These are phyloP conservation scores for Pao palembangensis DNA, from an alignment of 2,113 vertebrate species.

Conservation along the genomic window DNA sequence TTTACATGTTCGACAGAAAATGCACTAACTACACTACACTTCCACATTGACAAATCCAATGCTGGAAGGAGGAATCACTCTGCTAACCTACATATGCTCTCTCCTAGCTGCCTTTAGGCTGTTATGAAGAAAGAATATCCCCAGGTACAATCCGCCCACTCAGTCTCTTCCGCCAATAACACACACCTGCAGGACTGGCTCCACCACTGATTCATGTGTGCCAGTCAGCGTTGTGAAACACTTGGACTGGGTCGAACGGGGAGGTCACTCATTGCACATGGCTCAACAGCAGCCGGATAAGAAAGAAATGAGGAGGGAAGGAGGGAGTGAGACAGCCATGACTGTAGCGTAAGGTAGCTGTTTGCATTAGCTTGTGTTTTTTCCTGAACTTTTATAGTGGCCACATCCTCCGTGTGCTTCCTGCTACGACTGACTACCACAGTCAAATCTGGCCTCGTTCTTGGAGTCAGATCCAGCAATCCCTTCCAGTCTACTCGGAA, in stretches of 20 bases:
- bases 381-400: conserved; percentile 41
- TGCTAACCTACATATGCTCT: neutral
- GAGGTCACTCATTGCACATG: conserved; percentile 15
- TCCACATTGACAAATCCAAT: too few species aligned
- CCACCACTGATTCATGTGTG: conserved; percentile 1
- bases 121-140: conserved; percentile 29
- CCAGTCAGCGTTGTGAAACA: conserved; percentile 22
- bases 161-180: conserved; percentile 16
- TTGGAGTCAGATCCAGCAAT: neutral
- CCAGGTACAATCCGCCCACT: conserved; percentile 23
- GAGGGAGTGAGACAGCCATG: neutral
- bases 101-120: conserved; percentile 32
- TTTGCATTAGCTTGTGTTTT: conserved; percentile 21
- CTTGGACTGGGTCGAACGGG: conserved; percentile 29
- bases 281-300: conserved; percentile 13
- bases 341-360: neutral
- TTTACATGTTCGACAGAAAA: too few species aligned
- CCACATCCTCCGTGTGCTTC: conserved; percentile 52
- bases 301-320: neutral
- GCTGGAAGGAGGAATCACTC: neutral
- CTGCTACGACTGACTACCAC: conserved; percentile 2
- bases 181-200: conserved; percentile 39
- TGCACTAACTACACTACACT: too few species aligned
- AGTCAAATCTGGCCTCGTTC: conserved; percentile 16
- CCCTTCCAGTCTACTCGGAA: too few species aligned